Evolutionary conservation across 2,888 invertebrate species (phyloP), one percentile per base, ranked within the genome.

Genomic region (Xylocampa areola): DNA sequence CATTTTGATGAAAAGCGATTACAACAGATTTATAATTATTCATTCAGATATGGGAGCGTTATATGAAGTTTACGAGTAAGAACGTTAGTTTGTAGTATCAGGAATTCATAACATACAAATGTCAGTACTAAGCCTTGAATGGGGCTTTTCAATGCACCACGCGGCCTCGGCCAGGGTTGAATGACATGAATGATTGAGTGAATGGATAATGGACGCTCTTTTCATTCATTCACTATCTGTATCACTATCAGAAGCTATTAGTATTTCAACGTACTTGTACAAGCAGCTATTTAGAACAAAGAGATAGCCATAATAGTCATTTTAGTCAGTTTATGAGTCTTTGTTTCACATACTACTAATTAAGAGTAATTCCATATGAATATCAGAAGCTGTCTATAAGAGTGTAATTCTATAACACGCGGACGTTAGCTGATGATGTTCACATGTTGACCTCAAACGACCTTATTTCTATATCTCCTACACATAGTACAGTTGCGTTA

Each of bases 361-460:
- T n/a, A n/a, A n/a, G n/a, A n/a, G n/a, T n/a, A n/a, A 19, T 43
- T 29, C 53, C 27, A 30, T 21, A 48, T 23, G 39, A 32, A 44
- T 27, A 32, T 25, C 4, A 45, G n/a, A n/a, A n/a, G n/a, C n/a
- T n/a, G n/a, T n/a, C 37, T 16, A 55, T 48, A 52, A 37, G 45
- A 17, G 29, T 50, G 52, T 41, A 40, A 62, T 75, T 71, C 66
- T 55, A 69, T 62, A 76, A 76, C 60, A 65, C 53, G 62, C 76
- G 73, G 65, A 66, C 59, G 54, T 58, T 58, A 45, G 62, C 71
- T 70, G 71, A 59, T 70, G 58, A 54, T 54, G 69, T 64, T 77
- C 79, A 80, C 78, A 79, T 72, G 77, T 64, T 80, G 84, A 81
- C 88, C 87, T 87, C 82, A 59, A 81, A 80, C 82, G 84, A 81